Percentiles rank a stretch among this genome's conserved stretches.
phyloP scores from a whole-genome alignment of 2,797 vertebrate genomes.

The Chloroceryle inda region DNA sequence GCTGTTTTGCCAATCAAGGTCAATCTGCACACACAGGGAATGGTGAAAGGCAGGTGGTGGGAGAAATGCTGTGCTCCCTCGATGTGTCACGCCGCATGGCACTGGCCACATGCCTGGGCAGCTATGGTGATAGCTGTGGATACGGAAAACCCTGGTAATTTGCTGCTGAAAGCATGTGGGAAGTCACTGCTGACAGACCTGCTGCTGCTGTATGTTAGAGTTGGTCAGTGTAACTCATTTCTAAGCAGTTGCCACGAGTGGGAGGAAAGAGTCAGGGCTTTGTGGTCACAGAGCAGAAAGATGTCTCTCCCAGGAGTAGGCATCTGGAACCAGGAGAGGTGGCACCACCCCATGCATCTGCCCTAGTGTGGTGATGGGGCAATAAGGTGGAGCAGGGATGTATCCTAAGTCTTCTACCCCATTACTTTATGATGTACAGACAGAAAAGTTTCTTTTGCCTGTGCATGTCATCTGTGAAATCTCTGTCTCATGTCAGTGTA shows the following conservation, averaged over 20 bases:
- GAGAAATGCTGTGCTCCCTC: accelerated
- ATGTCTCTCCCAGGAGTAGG: accelerated
- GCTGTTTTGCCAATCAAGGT: neutral
- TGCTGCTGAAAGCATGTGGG: neutral
- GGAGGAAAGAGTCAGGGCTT: neutral
- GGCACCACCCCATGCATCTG: neutral
- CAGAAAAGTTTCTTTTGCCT: neutral
- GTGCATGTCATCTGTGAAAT: neutral
- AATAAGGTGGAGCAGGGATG: accelerated
- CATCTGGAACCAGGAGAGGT: neutral
- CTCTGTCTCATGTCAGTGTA: neutral
- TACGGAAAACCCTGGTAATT: neutral
- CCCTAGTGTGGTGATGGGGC: neutral
- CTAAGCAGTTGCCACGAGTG: neutral
- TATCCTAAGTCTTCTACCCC: neutral
- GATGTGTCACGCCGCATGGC: accelerated
- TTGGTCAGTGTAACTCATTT: neutral
- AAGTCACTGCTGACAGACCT: neutral
- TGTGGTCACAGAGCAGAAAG: accelerated
- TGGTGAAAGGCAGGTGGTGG: neutral
- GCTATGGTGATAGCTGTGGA: neutral
- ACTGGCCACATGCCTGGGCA: neutral
- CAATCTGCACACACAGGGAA: neutral
- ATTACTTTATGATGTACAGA: neutral
- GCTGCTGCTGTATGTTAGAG: neutral